These are phyloP conservation scores for Tenebrio molitor DNA, from an alignment of 1,140 invertebrate species.

Conservation along the genomic window DNA sequence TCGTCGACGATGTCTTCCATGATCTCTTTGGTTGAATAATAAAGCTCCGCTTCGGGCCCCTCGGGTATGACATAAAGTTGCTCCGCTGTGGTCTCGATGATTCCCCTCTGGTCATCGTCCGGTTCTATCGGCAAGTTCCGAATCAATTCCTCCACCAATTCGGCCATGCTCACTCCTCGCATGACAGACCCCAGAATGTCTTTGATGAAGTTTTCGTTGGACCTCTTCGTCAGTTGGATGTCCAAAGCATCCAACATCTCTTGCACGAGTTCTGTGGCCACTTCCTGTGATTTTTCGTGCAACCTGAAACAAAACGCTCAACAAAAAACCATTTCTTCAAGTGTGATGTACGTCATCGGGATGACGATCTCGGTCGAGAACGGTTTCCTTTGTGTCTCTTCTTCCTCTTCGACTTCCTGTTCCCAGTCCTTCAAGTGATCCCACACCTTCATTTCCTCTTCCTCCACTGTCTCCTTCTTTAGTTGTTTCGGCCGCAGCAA, in stretches of 20 bases:
- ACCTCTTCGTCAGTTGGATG: conserved; percentile 39
- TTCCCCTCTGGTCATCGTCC: neutral
- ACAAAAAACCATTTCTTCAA: too few relatives aligned
- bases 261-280: conserved; percentile 53
- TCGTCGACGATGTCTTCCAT: conserved; percentile 55
- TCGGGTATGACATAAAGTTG: conserved; percentile 52
- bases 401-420: conserved; percentile 44
- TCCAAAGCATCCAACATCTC: conserved; percentile 54
- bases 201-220: conserved; percentile 48
- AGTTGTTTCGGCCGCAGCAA: conserved; percentile 43
- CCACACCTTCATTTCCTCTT: conserved; percentile 40
- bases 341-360: conserved; percentile 34
- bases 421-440: conserved; percentile 24
- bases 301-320: conserved; percentile 51
- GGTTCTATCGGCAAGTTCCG: conserved; percentile 54
- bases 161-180: conserved; percentile 50
- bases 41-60: neutral
- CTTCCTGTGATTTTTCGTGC: conserved; percentile 52
- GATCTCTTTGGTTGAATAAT: conserved; percentile 45
- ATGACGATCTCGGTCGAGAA: conserved; percentile 39
- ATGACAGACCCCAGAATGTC: conserved; percentile 51
- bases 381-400: conserved; percentile 41
- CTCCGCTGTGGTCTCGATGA: conserved; percentile 52
- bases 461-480: conserved; percentile 46
- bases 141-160: conserved; percentile 54